phyloP scores from a whole-genome alignment of 2,888 invertebrate genomes.

The Hecatera dysodea region DNA sequence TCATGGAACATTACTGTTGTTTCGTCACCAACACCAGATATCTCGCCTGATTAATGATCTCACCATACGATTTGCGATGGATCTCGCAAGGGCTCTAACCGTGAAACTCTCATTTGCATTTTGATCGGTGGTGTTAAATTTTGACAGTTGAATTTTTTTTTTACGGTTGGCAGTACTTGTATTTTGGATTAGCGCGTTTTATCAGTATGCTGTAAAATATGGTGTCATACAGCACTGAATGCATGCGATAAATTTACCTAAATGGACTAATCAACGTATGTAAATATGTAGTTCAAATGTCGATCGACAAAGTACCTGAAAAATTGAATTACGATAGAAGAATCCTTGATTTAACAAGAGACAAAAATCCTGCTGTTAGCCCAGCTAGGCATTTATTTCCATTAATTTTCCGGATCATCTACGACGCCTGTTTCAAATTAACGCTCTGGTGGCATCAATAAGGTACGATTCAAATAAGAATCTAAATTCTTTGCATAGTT shows the following conservation, averaged over 20 bases:
- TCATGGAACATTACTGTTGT: slow-evolving; percentile 80
- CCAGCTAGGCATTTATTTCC: too few relatives aligned
- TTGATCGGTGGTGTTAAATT: slow-evolving; percentile 27
- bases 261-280: neutral
- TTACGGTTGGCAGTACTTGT: slow-evolving; percentile 15
- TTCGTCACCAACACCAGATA: slow-evolving; percentile 73
- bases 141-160: slow-evolving; percentile 45
- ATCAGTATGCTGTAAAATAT: neutral
- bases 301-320: neutral
- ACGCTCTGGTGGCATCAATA: slow-evolving; percentile 23
- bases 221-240: neutral
- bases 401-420: neutral
- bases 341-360: too few relatives aligned
- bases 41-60: slow-evolving; percentile 87
- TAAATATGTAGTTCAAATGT: neutral
- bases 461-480: too few relatives aligned
- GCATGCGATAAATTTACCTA: neutral
- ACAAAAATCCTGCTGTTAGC: too few relatives aligned
- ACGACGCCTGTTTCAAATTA: neutral
- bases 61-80: slow-evolving; percentile 82
- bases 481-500: neutral
- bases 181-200: neutral
- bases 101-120: slow-evolving; percentile 60
- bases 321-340: too few relatives aligned
- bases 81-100: slow-evolving; percentile 70